phyloP scores from a whole-genome alignment of 1,140 invertebrate species.

The Aphelenchoides fujianensis region DNA sequence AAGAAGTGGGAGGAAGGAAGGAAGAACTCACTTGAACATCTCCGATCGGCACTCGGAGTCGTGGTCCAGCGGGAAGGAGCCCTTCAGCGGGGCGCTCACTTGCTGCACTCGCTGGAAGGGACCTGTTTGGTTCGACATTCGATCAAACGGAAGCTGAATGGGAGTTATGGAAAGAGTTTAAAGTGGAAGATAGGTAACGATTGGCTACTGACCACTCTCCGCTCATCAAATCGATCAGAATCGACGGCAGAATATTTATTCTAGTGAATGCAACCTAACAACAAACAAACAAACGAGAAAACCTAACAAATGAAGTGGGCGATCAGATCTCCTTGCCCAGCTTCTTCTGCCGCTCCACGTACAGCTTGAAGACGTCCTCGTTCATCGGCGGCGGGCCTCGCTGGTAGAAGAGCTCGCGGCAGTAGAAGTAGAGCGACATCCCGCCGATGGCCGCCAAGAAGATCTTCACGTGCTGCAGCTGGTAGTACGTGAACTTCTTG shows the following conservation, averaged over 20 bases:
- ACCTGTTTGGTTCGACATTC: background rate
- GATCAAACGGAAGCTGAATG: too few relatives aligned
- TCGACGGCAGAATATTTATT: background rate
- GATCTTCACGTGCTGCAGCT: too few relatives aligned
- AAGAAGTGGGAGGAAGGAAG: too few relatives aligned
- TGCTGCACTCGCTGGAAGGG: background rate
- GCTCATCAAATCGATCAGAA: background rate
- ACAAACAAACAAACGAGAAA: background rate
- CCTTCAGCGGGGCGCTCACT: conserved; percentile 3
- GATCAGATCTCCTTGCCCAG: background rate
- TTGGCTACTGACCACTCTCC: background rate
- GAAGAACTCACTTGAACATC: conserved; percentile 11
- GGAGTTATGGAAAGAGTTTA: background rate
- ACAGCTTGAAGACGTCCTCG: too few relatives aligned
- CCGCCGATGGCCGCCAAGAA: too few relatives aligned
- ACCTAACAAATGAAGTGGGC: background rate
- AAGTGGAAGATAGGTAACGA: background rate
- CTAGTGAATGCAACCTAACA: background rate
- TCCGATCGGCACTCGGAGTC: background rate
- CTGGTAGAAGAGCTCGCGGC: too few relatives aligned
- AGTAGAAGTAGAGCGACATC: too few relatives aligned
- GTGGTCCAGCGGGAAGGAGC: conserved; percentile 20
- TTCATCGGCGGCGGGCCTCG: too few relatives aligned
- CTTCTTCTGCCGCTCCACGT: background rate
- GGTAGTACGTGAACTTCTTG: too few relatives aligned